Evolutionary conservation across 64 coral and sea anemone species (phyloP).

Genomic region (Porites lutea): DNA sequence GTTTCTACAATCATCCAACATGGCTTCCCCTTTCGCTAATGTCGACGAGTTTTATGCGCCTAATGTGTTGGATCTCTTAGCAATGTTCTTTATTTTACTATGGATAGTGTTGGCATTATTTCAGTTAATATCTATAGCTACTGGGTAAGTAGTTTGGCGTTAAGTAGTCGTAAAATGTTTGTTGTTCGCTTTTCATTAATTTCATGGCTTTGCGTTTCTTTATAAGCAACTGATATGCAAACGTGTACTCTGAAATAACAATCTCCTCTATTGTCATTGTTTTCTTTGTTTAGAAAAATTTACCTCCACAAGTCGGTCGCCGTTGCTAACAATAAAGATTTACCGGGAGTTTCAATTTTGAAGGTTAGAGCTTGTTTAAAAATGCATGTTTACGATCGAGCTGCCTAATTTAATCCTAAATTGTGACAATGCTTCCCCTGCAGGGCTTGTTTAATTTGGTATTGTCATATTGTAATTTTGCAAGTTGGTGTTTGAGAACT

Average conservation of each 20-base stretch:
- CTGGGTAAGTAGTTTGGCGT: constrained; percentile 70
- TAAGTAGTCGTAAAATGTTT: neutral
- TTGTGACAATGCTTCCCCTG: neutral
- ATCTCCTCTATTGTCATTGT: neutral
- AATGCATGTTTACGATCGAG: neutral
- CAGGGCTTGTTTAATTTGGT: neutral
- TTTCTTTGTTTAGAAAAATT: constrained; percentile 65
- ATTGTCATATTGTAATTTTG: neutral
- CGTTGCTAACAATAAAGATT: constrained; percentile 80
- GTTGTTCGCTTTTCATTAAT: constrained; percentile 5
- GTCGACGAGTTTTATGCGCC: constrained; percentile 73
- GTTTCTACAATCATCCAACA: constrained; percentile 34
- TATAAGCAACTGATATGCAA: neutral
- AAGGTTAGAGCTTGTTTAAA: constrained; percentile 61
- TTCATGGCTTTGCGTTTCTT: neutral
- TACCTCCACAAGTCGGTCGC: constrained; percentile 79
- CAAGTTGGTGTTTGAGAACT: neutral
- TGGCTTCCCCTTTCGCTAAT: constrained; percentile 61
- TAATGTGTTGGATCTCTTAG: constrained; percentile 64
- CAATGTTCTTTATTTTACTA: constrained; percentile 73
- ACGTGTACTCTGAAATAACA: neutral
- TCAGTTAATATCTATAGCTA: constrained; percentile 83
- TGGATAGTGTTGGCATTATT: constrained; percentile 82
- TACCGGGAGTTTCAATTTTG: constrained; percentile 90
- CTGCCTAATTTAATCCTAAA: neutral